Percentiles rank a stretch among this genome's conserved stretches.
Evolutionary conservation across 2,113 vertebrate genomes (phyloP).

Genomic region (Nothobranchius kuhntae): DNA sequence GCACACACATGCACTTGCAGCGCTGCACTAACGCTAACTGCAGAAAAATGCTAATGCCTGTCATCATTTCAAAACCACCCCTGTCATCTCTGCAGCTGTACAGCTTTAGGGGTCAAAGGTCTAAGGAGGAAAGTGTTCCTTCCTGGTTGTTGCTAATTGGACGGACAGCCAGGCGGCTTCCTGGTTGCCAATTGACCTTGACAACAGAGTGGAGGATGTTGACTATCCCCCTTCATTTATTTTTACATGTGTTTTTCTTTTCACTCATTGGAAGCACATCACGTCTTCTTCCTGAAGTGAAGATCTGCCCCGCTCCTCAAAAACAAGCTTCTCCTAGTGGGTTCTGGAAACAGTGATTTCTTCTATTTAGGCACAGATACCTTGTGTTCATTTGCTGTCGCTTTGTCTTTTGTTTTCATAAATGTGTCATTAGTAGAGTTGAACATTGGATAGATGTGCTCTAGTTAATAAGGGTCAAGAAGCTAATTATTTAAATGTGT

Average conservation of each 20-base stretch:
- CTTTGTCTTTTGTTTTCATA: not conserved
- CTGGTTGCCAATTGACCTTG: slow-evolving; percentile 74
- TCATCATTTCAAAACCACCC: slow-evolving; percentile 75
- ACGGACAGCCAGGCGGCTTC: slow-evolving; percentile 63
- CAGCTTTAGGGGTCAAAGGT: slow-evolving; percentile 73
- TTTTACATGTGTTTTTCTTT: slow-evolving; percentile 16
- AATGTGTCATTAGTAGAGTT: not conserved
- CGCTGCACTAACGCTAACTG: slow-evolving; percentile 71
- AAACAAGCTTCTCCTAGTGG: slow-evolving; percentile 2
- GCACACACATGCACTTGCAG: slow-evolving; percentile 46
- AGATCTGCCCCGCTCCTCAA: slow-evolving; percentile 1
- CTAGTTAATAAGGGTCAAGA: not conserved
- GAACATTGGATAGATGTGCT: not conserved
- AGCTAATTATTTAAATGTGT: not conserved
- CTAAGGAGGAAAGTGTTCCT: slow-evolving; percentile 62
- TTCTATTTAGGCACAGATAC: not conserved
- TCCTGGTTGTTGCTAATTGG: slow-evolving; percentile 77
- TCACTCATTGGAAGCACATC: slow-evolving; percentile 17
- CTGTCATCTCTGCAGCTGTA: slow-evolving; percentile 69
- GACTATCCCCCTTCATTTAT: slow-evolving; percentile 28
- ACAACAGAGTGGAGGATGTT: slow-evolving; percentile 53
- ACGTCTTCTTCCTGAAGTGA: slow-evolving; percentile 1
- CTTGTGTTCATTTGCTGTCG: not conserved
- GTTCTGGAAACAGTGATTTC: too few species aligned
- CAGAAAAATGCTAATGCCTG: slow-evolving; percentile 77